Conservation (phyloP, 2,113 vertebrate genomes). For the Serilophus lunatus region DNA sequence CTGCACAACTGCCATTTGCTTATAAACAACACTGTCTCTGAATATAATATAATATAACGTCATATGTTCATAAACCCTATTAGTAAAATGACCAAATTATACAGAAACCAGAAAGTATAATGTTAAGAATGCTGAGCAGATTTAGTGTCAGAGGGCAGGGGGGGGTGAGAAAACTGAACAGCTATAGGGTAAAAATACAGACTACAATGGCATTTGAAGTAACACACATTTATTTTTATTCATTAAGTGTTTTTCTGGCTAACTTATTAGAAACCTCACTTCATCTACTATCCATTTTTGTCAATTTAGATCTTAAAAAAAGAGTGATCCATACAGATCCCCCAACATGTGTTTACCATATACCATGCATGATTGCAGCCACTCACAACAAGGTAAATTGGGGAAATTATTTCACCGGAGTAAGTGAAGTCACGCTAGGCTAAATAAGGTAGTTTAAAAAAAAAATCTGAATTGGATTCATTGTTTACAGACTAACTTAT, state of each 20-base stretch:
- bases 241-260: slow-evolving; percentile 31
- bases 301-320: background rate
- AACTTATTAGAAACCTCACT: slow-evolving; percentile 22
- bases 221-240: background rate
- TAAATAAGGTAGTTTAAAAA: slow-evolving; percentile 4
- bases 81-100: slow-evolving; percentile 47
- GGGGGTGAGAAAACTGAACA: background rate
- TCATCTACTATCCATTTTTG: slow-evolving; percentile 44
- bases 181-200: background rate
- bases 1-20: slow-evolving; percentile 57
- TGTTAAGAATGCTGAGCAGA: background rate
- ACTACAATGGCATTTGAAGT: background rate
- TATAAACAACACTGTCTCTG: slow-evolving; percentile 43
- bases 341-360: slow-evolving; percentile 48
- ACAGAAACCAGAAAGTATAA: background rate
- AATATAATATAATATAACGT: slow-evolving; percentile 50
- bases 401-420: background rate
- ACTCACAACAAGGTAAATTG: slow-evolving; percentile 21
- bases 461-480: slow-evolving; percentile 19
- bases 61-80: slow-evolving; percentile 55
- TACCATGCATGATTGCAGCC: background rate
- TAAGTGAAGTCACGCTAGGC: background rate
- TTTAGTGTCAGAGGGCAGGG: background rate
- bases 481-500: slow-evolving; percentile 57
- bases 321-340: background rate